Evolutionary conservation across 2,797 vertebrate species (phyloP).

Genomic region (Bradypodion pumilum): DNA sequence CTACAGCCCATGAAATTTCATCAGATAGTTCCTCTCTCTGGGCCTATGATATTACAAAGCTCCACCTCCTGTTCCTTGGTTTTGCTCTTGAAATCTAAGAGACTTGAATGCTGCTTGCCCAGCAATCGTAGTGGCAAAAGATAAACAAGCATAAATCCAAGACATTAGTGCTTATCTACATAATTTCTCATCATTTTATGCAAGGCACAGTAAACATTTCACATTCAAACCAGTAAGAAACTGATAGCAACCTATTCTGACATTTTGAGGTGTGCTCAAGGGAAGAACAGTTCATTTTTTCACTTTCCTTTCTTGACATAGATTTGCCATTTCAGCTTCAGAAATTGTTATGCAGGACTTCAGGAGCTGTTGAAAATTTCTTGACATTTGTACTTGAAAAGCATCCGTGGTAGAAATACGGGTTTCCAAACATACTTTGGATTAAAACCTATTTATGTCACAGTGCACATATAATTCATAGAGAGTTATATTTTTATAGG

Average conservation of each 20-base stretch:
- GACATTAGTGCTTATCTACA: constrained; percentile 55
- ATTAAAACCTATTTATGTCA: constrained; percentile 78
- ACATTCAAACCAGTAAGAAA: constrained; percentile 42
- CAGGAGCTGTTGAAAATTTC: constrained; percentile 65
- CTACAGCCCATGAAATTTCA: too few relatives aligned
- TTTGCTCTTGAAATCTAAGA: too few relatives aligned
- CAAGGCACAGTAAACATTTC: background rate
- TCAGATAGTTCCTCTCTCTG: too few relatives aligned
- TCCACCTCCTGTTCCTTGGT: too few relatives aligned
- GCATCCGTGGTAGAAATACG: constrained; percentile 67
- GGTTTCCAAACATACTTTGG: constrained; percentile 78
- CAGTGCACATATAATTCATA: constrained; percentile 3
- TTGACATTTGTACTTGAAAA: constrained; percentile 72
- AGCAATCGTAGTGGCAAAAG: constrained; percentile 60
- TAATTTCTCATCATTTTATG: constrained; percentile 49
- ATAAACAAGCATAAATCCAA: constrained; percentile 36
- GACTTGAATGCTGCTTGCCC: too few relatives aligned
- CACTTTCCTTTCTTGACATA: constrained; percentile 54
- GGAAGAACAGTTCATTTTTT: constrained; percentile 58
- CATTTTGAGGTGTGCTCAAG: constrained; percentile 65
- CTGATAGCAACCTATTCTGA: constrained; percentile 55
- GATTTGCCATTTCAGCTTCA: constrained; percentile 55
- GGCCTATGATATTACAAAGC: too few relatives aligned
- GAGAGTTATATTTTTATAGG: constrained; percentile 58
- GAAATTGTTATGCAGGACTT: constrained; percentile 61